Evolutionary conservation across 2,888 invertebrate genomes (phyloP), one percentile per base, ranked within the genome.

Genomic region (Mythimna ferrago): DNA sequence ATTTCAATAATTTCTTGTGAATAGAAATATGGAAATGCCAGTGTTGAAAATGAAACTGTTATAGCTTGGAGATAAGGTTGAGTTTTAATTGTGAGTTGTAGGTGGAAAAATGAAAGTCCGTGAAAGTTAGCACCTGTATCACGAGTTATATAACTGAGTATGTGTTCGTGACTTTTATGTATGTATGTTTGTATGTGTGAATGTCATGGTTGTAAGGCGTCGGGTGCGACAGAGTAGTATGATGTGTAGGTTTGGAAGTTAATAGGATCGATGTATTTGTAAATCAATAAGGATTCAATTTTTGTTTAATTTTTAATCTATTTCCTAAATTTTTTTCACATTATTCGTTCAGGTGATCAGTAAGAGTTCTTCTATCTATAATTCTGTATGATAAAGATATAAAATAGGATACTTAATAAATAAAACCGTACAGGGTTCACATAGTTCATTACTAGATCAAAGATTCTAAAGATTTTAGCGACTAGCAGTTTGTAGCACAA

Each of bases 81-180:
- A 65, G 51, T 60, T 84, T 88, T 1, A 53, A 60, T 0, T 80
- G 60, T 68, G 63, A 51, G 7, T 56, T 48, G 57, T 58, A 60
- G 77, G 70, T 81, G 85, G 89, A 90, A 92, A 92, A 93, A 91
- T 89, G 93, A 93, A 93, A 93, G 93, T 92, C 83, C 41, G 89
- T 87, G 93, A 93, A 93, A 93, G 92, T 92, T 82, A 75, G 69
- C 89, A 89, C 88, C 89, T 89, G 89, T 81, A 76, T 83, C 72
- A 69, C 71, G 80, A 79, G 71, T 79, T 84, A 83, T 87, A 80
- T 86, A 86, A 87, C 81, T 74, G 73, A 75, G 81, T 71, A 71
- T 83, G 79, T 83, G 78, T 81, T 72, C 54, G 73, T 83, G 70
- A 76, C 70, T 66, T 71, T 72, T 83, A 70, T 67, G 71, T 76